Percentiles rank a stretch among this genome's conserved stretches.
Evolutionary conservation across 2,797 vertebrate genomes (phyloP).

Genomic region (Arremon aurantiirostris): DNA sequence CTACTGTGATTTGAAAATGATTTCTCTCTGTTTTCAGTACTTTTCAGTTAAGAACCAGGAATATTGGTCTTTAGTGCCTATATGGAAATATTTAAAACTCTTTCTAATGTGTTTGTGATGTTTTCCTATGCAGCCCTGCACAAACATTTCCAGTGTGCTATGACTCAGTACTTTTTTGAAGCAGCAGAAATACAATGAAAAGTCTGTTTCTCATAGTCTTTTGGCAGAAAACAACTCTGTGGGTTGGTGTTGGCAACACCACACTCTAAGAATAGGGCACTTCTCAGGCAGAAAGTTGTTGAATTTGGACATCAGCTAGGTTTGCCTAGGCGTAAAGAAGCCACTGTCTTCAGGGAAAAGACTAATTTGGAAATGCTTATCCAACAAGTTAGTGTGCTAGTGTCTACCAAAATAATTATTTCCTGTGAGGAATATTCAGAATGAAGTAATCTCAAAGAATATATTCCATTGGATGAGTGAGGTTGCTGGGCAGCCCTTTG

Average conservation of each 20-base stretch:
- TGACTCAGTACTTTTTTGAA: constrained; percentile 67
- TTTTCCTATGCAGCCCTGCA: constrained; percentile 63
- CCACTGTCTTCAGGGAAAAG: constrained; percentile 57
- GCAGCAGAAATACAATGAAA: constrained; percentile 71
- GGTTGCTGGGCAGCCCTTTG: not conserved
- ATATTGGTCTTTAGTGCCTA: not conserved
- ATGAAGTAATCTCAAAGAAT: constrained; percentile 70
- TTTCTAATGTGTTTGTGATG: constrained; percentile 60
- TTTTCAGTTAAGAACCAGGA: not conserved
- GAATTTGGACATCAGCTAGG: constrained; percentile 66
- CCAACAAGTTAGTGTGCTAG: constrained; percentile 55
- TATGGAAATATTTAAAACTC: constrained; percentile 59
- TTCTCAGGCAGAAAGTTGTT: constrained; percentile 67
- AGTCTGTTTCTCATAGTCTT: constrained; percentile 67
- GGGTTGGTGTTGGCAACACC: constrained; percentile 60
- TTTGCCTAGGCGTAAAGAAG: constrained; percentile 64
- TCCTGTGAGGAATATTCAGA: constrained; percentile 60
- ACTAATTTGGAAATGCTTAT: constrained; percentile 64
- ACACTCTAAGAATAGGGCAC: constrained; percentile 70
- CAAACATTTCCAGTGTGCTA: constrained; percentile 66
- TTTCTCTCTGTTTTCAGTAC: not conserved
- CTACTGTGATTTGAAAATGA: not conserved
- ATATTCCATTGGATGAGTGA: constrained; percentile 54
- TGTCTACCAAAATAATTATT: constrained; percentile 74
- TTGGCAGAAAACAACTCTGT: constrained; percentile 64